Conservation (phyloP, 2,797 vertebrate genomes). For the Rhabdophis nuchalis region DNA sequence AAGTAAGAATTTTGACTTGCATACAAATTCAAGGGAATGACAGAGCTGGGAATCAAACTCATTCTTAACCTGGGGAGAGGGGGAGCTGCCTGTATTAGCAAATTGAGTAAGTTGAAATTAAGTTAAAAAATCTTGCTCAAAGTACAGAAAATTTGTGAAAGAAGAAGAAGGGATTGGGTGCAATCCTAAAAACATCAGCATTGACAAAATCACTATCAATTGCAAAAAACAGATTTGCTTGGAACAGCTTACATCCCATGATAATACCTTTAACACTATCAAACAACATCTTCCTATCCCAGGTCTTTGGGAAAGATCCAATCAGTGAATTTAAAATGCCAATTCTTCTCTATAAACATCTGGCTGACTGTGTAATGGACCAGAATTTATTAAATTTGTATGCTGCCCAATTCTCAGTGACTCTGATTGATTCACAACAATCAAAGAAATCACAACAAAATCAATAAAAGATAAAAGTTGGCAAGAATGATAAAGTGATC, state of each 20-base stretch:
- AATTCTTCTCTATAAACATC: neutral
- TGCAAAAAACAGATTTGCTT: neutral
- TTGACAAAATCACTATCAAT: neutral
- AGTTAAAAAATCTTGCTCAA: neutral
- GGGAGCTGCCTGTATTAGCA: neutral
- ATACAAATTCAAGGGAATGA: neutral
- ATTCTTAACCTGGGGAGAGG: neutral
- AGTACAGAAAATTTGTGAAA: neutral
- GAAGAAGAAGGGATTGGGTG: neutral
- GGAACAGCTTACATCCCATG: neutral
- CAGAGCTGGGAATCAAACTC: neutral
- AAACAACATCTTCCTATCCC: neutral
- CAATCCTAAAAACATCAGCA: neutral
- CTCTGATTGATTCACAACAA: neutral
- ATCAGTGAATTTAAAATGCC: neutral
- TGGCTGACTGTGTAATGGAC: too few relatives aligned
- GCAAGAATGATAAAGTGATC: neutral
- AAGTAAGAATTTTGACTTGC: neutral
- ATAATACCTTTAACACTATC: neutral
- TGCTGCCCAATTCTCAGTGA: neutral
- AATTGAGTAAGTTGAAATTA: neutral
- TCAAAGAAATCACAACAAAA: neutral
- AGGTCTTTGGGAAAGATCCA: neutral
- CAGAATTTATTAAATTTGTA: neutral
- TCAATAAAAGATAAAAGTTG: neutral